Percentiles rank a stretch among this genome's conserved stretches.
Conservation (phyloP, 2,797 vertebrate genomes). For the Syngnathus acus region DNA sequence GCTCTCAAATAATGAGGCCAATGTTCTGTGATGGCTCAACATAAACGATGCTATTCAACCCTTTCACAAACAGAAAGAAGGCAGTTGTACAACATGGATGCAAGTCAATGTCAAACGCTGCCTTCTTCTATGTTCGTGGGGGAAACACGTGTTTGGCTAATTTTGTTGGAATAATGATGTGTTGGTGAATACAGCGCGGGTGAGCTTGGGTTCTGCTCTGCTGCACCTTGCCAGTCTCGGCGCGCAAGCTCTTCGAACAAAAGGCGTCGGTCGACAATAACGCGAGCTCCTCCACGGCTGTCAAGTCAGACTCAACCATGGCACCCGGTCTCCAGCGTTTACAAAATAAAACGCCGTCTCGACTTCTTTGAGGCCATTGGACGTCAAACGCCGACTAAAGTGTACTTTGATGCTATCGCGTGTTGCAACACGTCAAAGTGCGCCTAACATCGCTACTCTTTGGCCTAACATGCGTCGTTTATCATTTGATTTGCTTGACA, state of each 20-base stretch:
- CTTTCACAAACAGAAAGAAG: not conserved
- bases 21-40: not conserved
- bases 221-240: conserved; percentile 66
- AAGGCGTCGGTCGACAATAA: conserved; percentile 49
- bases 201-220: conserved; percentile 35
- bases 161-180: too few relatives aligned
- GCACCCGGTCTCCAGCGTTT: not conserved
- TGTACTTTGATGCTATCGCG: too few relatives aligned
- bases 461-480: not conserved
- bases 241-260: conserved; percentile 58
- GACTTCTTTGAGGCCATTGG: not conserved
- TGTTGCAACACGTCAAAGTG: too few relatives aligned
- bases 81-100: not conserved
- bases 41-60: not conserved
- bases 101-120: not conserved
- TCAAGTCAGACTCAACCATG: conserved; percentile 24
- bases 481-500: not conserved
- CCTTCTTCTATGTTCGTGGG: not conserved
- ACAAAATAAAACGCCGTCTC: conserved; percentile 35
- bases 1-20: not conserved
- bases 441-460: too few relatives aligned
- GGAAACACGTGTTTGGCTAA: not conserved
- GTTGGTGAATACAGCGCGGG: too few relatives aligned
- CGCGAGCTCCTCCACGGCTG: conserved; percentile 33
- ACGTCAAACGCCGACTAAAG: not conserved